phyloP scores from a whole-genome alignment of 2,113 vertebrate species.

The Hepsetus odoe region DNA sequence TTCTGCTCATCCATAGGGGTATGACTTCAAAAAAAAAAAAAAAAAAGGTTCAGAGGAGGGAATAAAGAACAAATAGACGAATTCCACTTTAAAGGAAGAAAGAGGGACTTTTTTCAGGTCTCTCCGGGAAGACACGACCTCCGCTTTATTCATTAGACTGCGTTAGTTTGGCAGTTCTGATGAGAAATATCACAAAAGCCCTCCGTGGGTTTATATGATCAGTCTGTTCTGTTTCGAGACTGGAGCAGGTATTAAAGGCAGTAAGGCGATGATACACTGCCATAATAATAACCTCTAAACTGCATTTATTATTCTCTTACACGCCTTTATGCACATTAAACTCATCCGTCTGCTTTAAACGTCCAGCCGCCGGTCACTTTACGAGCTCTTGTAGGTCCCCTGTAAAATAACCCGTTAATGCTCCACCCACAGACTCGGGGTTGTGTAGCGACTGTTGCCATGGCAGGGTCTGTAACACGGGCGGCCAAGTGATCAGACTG shows the following conservation, averaged over 20 bases:
- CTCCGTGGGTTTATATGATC: background rate
- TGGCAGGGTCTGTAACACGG: no score
- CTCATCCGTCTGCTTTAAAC: no score
- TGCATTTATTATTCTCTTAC: no score
- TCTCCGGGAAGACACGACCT: background rate
- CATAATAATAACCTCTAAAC: background rate
- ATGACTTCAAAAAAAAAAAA: no score
- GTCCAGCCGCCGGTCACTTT: no score
- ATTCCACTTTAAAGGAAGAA: background rate
- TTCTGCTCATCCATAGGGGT: conserved; percentile 2
- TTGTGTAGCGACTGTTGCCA: no score
- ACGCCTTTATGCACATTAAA: no score
- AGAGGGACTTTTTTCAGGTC: background rate
- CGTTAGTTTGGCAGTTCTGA: conserved; percentile 3
- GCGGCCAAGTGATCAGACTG: no score
- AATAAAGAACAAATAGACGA: background rate
- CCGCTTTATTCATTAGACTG: background rate
- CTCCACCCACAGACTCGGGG: no score
- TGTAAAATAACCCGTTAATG: no score
- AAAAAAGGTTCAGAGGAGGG: conserved; percentile 1
- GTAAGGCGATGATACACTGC: background rate
- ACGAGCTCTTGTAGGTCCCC: no score
- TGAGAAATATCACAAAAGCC: background rate
- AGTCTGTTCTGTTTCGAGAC: background rate
- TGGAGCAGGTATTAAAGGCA: background rate